These are phyloP conservation scores for Myocastor coypus DNA, from an alignment of 2,113 vertebrate species.

Conservation along the genomic window DNA sequence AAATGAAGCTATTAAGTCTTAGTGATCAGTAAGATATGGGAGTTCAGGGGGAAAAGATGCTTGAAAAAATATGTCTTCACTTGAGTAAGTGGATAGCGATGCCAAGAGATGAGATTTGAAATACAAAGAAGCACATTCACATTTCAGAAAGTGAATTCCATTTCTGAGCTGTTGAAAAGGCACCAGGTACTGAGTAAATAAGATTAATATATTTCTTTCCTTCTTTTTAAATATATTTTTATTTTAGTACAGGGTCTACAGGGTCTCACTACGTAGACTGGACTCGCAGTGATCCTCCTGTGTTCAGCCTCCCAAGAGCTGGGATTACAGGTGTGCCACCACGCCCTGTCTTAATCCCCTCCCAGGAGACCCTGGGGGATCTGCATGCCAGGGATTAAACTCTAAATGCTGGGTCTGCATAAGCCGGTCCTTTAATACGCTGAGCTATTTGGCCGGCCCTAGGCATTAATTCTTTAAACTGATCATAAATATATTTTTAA, in stretches of 20 bases:
- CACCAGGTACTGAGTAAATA: neutral
- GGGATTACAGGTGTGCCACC: too few relatives aligned
- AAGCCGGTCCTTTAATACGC: too few relatives aligned
- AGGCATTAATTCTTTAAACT: constrained; percentile 4
- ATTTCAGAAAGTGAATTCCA: neutral
- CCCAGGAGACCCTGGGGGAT: too few relatives aligned
- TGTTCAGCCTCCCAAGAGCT: too few relatives aligned
- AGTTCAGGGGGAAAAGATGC: neutral
- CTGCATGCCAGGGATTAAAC: too few relatives aligned
- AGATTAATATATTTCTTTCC: neutral
- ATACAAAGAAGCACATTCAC: neutral
- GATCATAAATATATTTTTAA: neutral
- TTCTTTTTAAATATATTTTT: too few relatives aligned
- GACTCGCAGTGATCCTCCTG: too few relatives aligned
- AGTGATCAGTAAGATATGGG: neutral
- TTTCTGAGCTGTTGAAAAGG: neutral
- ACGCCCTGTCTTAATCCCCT: too few relatives aligned
- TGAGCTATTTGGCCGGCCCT: too few relatives aligned
- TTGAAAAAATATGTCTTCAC: neutral
- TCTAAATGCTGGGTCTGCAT: too few relatives aligned
- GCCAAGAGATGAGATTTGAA: neutral
- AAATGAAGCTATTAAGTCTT: neutral
- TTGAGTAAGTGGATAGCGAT: neutral
- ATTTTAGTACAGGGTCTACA: too few relatives aligned
- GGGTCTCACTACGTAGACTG: too few relatives aligned